phyloP scores from a whole-genome alignment of 2,797 vertebrate genomes.

The Emys orbicularis region DNA sequence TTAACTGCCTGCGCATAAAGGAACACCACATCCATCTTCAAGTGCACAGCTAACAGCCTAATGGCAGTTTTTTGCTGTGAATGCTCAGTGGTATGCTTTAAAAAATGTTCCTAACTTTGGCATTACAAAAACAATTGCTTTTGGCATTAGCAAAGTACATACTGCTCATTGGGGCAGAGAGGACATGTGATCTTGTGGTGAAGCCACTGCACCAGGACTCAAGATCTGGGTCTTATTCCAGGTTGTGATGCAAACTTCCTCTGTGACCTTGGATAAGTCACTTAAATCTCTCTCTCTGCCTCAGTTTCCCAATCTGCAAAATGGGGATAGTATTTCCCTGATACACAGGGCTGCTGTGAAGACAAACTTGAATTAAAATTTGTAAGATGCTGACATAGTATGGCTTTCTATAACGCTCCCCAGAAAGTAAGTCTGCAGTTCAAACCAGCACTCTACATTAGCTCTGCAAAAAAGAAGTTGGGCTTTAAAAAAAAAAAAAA shows the following conservation, averaged over 20 bases:
- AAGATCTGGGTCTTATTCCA: background rate
- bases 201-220: background rate
- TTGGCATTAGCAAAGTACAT: background rate
- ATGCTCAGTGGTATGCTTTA: slow-evolving; percentile 26
- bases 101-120: slow-evolving; percentile 50
- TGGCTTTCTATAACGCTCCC: background rate
- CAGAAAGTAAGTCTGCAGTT: background rate
- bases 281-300: background rate
- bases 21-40: slow-evolving; percentile 76
- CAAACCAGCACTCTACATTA: background rate
- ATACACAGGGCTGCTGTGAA: background rate
- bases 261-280: background rate
- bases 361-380: background rate
- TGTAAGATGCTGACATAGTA: background rate
- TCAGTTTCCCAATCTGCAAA: background rate
- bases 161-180: background rate
- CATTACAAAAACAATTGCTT: slow-evolving; percentile 40
- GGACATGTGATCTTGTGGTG: background rate
- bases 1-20: slow-evolving; percentile 59
- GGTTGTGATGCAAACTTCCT: background rate
- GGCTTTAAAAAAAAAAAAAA: accelerated
- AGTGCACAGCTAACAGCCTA: slow-evolving; percentile 60
- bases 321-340: background rate
- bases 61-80: slow-evolving; percentile 9
- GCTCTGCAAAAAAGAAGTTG: background rate